phyloP scores from a whole-genome alignment of 2,113 vertebrate genomes.

The Pristiophorus japonicus region DNA sequence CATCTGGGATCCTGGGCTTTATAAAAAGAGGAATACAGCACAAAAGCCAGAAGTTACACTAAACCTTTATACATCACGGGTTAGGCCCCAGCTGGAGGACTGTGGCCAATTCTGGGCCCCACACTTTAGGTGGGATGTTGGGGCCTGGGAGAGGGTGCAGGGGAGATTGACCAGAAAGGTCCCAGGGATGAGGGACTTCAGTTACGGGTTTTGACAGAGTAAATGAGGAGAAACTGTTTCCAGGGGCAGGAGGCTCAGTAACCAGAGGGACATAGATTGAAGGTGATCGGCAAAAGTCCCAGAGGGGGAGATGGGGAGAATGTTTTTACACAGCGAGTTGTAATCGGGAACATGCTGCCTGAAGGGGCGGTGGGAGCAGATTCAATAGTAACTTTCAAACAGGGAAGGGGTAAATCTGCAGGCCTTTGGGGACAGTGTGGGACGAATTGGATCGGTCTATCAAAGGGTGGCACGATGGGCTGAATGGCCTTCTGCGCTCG shows the following conservation, averaged over 20 bases:
- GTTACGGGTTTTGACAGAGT: too few relatives aligned
- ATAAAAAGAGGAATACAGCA: too few relatives aligned
- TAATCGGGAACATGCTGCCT: not conserved
- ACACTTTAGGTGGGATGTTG: not conserved
- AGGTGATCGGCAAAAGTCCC: not conserved
- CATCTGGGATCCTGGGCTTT: too few relatives aligned
- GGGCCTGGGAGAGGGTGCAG: too few relatives aligned
- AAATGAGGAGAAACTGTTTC: not conserved
- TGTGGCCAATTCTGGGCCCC: not conserved
- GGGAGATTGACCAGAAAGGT: too few relatives aligned
- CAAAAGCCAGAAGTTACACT: too few relatives aligned
- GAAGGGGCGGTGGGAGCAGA: not conserved
- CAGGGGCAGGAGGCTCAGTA: not conserved
- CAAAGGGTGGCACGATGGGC: not conserved
- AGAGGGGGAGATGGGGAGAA: not conserved
- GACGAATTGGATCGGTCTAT: not conserved
- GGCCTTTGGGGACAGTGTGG: not conserved
- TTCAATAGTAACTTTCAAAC: not conserved
- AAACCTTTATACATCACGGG: too few relatives aligned
- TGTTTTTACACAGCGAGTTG: not conserved
- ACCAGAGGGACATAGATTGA: not conserved
- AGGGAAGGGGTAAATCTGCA: not conserved
- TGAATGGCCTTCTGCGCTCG: not conserved
- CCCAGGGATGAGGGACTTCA: too few relatives aligned
- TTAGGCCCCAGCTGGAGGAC: not conserved